These are phyloP conservation scores for Chirona hameri DNA, from an alignment of 2,888 invertebrate species.

Conservation along the genomic window DNA sequence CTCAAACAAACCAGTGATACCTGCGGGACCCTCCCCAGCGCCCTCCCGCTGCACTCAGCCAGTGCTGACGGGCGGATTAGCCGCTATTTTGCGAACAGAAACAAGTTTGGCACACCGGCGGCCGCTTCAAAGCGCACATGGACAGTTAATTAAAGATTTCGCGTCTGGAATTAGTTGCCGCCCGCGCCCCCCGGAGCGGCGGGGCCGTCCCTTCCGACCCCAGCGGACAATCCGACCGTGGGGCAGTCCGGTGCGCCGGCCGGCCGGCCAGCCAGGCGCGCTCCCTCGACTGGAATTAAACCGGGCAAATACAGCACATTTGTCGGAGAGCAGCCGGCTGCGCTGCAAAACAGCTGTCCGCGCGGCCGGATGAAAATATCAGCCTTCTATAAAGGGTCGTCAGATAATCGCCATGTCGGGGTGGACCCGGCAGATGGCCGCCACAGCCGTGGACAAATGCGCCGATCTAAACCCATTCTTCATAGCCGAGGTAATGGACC, in stretches of 20 bases:
- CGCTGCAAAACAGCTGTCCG: constrained; percentile 6
- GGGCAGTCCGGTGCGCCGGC: not conserved
- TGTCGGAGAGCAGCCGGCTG: not conserved
- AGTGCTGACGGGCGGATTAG: not conserved
- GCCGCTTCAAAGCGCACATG: not conserved
- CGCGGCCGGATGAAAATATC: not conserved
- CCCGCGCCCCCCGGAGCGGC: not conserved
- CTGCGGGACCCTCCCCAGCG: not conserved
- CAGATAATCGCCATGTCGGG: not conserved
- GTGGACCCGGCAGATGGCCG: constrained; percentile 3
- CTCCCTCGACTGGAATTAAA: not conserved
- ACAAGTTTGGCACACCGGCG: not conserved
- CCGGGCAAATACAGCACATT: not conserved
- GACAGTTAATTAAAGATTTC: constrained; percentile 14
- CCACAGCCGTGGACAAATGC: not conserved
- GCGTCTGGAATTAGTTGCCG: not conserved
- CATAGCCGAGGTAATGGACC: constrained; percentile 4
- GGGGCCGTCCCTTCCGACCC: not conserved
- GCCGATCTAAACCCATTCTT: not conserved
- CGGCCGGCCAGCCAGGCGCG: not conserved
- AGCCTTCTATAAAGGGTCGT: not conserved
- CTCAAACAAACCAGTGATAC: not conserved
- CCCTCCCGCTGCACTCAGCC: not conserved
- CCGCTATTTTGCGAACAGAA: not conserved
- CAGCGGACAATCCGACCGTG: not conserved